Evolutionary conservation across 30 jellyfish, hydroid and myxozoan genomes (phyloP).

Genomic region (Hydractinia echinata): DNA sequence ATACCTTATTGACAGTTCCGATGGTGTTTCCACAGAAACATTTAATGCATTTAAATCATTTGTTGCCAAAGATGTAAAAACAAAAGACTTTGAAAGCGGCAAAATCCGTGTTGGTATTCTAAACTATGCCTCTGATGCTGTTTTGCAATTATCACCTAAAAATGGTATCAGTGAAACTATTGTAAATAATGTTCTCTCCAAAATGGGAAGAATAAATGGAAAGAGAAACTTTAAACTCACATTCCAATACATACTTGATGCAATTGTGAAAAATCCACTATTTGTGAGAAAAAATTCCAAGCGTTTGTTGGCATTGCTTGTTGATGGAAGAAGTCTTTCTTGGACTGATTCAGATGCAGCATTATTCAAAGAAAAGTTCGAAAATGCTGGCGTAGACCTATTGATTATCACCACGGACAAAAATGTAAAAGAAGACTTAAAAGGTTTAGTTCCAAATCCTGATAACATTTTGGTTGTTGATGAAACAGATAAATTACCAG

Average conservation of each 20-base stretch:
- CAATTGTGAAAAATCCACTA: neutral
- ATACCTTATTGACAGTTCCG: conserved; percentile 25
- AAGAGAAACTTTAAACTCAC: neutral
- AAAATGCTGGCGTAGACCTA: neutral
- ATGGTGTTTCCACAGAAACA: conserved; percentile 23
- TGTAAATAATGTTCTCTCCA: neutral
- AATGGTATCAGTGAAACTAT: conserved; percentile 15
- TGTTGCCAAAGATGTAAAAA: conserved; percentile 11
- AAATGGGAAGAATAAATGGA: conserved; percentile 25
- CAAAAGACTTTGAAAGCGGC: conserved; percentile 7
- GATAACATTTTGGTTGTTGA: conserved; percentile 1
- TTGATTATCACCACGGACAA: conserved; percentile 10
- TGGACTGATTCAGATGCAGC: conserved; percentile 16
- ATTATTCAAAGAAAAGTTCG: neutral
- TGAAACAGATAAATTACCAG: neutral
- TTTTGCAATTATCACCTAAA: conserved; percentile 17
- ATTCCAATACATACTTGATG: neutral
- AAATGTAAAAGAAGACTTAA: neutral
- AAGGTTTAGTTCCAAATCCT: conserved; percentile 12
- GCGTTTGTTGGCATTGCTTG: conserved; percentile 2
- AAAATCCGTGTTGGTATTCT: conserved; percentile 25
- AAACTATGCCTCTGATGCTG: conserved; percentile 22
- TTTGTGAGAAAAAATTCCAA: conserved; percentile 19
- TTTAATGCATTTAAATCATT: conserved; percentile 4
- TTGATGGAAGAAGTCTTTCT: conserved; percentile 12